Percentiles rank a stretch among this genome's conserved stretches.
phyloP scores from a whole-genome alignment of 2,113 vertebrate species.

The Gadus macrocephalus region DNA sequence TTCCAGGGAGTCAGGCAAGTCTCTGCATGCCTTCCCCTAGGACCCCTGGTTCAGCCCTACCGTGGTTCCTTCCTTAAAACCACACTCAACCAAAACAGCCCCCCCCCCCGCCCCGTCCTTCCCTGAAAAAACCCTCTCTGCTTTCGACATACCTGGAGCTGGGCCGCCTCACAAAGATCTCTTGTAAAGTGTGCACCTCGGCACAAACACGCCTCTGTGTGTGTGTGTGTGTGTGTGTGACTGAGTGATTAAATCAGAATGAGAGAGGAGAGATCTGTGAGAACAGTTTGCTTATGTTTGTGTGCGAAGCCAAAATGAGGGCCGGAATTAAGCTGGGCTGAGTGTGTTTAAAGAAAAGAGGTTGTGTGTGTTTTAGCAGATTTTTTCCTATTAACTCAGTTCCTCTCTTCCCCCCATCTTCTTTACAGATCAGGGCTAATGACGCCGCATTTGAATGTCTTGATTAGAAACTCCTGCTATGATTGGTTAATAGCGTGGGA shows the following conservation, averaged over 20 bases:
- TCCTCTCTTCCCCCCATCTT: too few species aligned
- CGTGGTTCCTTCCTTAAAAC: constrained; percentile 25
- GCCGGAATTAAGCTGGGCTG: too few species aligned
- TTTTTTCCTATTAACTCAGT: constrained; percentile 13
- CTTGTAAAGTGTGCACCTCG: constrained; percentile 21
- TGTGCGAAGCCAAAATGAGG: too few species aligned
- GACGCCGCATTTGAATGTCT: constrained; percentile 29
- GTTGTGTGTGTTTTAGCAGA: constrained; percentile 18
- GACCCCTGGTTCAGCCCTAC: background rate
- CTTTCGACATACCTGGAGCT: constrained; percentile 4
- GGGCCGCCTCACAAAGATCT: constrained; percentile 40
- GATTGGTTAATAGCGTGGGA: constrained; percentile 35
- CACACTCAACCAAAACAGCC: constrained; percentile 44
- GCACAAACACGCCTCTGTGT: constrained; percentile 16
- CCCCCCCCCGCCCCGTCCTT: background rate
- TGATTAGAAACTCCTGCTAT: constrained; percentile 44
- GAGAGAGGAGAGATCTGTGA: background rate
- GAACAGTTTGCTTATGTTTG: too few species aligned
- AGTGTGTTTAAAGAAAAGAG: background rate
- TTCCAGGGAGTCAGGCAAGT: constrained; percentile 17
- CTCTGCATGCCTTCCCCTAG: constrained; percentile 8
- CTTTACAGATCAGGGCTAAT: constrained; percentile 11
- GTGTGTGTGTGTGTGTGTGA: background rate
- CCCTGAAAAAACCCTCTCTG: too few species aligned
- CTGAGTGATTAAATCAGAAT: background rate